These are phyloP conservation scores for Trissolcus japonicus DNA, from an alignment of 2,888 invertebrate species.

Conservation along the genomic window DNA sequence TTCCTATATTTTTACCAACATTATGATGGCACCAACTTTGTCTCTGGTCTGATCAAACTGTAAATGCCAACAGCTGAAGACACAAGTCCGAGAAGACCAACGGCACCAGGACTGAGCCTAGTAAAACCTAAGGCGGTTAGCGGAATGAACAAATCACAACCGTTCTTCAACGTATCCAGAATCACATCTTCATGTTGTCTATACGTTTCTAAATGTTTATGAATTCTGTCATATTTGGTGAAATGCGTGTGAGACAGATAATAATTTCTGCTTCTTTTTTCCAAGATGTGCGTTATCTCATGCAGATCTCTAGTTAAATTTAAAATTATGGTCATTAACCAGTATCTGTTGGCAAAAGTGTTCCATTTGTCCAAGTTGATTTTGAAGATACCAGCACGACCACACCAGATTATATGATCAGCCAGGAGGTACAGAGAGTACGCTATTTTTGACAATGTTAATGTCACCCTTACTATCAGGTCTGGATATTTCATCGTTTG, in stretches of 20 bases:
- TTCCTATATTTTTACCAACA: no score
- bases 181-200: constrained; percentile 81
- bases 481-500: constrained; percentile 85
- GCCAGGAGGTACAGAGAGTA: constrained; percentile 87
- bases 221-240: constrained; percentile 40
- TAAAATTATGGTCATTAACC: constrained; percentile 88
- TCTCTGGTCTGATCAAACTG: constrained; percentile 85
- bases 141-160: constrained; percentile 92
- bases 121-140: constrained; percentile 87
- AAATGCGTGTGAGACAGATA: constrained; percentile 16
- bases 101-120: constrained; percentile 85
- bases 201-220: constrained; percentile 61
- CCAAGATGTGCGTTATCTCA: constrained; percentile 84
- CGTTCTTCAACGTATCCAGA: constrained; percentile 90
- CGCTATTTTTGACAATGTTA: constrained; percentile 88
- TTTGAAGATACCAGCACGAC: constrained; percentile 82
- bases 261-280: constrained; percentile 66
- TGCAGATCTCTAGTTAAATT: constrained; percentile 90
- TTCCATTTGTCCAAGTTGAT: constrained; percentile 88
- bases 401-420: constrained; percentile 92
- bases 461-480: constrained; percentile 82
- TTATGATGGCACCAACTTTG: constrained; percentile 83
- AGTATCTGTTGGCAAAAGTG: constrained; percentile 85
- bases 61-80: constrained; percentile 89
- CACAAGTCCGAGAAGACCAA: constrained; percentile 87